Evolutionary conservation across 1,140 invertebrate genomes (phyloP).

Genomic region (Psilanteris sp.): DNA sequence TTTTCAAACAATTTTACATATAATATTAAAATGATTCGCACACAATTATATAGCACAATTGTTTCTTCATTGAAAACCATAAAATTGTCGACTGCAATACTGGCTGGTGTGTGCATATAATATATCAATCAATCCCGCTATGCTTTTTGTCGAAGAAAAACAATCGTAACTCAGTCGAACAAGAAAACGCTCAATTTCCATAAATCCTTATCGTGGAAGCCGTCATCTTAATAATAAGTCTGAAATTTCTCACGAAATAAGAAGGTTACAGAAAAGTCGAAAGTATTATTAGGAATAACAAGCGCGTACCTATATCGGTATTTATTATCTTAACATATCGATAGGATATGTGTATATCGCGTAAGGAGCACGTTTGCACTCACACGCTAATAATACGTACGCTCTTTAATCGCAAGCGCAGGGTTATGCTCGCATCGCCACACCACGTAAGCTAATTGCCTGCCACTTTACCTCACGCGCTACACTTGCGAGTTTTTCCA

Average conservation of each 20-base stretch:
- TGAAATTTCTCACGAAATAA: conserved; percentile 55
- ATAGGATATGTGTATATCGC: conserved; percentile 33
- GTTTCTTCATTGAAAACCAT: no score
- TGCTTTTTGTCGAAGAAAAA: conserved; percentile 21
- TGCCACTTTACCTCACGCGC: conserved; percentile 67
- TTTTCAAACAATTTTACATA: no score
- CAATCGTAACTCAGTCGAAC: conserved; percentile 46
- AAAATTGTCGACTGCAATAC: no score
- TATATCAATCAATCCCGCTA: no score
- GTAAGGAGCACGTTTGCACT: conserved; percentile 50
- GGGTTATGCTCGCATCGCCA: conserved; percentile 63
- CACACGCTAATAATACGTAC: conserved; percentile 46
- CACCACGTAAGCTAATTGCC: conserved; percentile 75
- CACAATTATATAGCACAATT: no score
- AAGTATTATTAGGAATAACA: conserved; percentile 56
- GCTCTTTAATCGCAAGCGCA: conserved; percentile 63
- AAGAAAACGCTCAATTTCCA: conserved; percentile 51
- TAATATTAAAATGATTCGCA: no score
- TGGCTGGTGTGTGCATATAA: no score
- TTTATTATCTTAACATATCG: conserved; percentile 65
- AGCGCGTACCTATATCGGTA: conserved; percentile 60
- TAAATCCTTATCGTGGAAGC: conserved; percentile 54
- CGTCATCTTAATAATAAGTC: conserved; percentile 57
- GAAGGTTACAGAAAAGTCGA: conserved; percentile 42
- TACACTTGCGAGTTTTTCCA: conserved; percentile 63